These are phyloP conservation scores for Phymastichus coffea DNA, from an alignment of 1,140 invertebrate genomes.

Conservation along the genomic window DNA sequence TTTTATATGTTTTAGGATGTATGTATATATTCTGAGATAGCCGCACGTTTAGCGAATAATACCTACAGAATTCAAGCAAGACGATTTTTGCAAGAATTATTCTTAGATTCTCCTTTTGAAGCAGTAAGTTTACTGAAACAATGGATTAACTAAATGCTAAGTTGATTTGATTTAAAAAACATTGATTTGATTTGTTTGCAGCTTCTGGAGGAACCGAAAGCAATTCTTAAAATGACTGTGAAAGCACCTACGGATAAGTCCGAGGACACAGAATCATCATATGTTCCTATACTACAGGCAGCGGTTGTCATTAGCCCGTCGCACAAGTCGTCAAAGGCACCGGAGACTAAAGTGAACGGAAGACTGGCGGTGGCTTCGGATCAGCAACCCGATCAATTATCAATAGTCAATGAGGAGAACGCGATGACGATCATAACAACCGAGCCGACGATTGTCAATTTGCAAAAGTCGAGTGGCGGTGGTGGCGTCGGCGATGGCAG, in stretches of 20 bases:
- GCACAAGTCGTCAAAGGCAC: constrained; percentile 7
- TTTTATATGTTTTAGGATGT: constrained; percentile 74
- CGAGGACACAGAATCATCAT: constrained; percentile 26
- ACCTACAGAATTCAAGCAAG: constrained; percentile 81
- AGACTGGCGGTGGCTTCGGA: constrained; percentile 32
- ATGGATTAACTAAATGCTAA: background rate
- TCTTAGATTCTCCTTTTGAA: constrained; percentile 82
- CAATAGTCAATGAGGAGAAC: constrained; percentile 31
- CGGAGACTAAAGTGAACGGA: constrained; percentile 44
- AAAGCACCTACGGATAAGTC: constrained; percentile 23
- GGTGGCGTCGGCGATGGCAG: background rate
- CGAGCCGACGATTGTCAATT: constrained; percentile 13
- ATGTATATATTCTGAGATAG: constrained; percentile 92
- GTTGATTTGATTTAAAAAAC: background rate
- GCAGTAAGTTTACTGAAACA: constrained; percentile 48
- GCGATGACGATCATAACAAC: constrained; percentile 1
- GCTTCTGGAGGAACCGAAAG: constrained; percentile 44
- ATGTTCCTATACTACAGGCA: constrained; percentile 29
- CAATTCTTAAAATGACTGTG: constrained; percentile 39
- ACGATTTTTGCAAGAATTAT: constrained; percentile 91
- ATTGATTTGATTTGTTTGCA: constrained; percentile 18
- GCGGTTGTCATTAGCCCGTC: background rate
- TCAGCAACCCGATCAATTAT: constrained; percentile 30
- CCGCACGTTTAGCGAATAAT: constrained; percentile 73
- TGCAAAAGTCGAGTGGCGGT: background rate